A percentile compares a stretch with the other conserved stretches of the same genome.
Evolutionary conservation across 2,113 vertebrate species (phyloP).

Genomic region (Anas platyrhynchos): DNA sequence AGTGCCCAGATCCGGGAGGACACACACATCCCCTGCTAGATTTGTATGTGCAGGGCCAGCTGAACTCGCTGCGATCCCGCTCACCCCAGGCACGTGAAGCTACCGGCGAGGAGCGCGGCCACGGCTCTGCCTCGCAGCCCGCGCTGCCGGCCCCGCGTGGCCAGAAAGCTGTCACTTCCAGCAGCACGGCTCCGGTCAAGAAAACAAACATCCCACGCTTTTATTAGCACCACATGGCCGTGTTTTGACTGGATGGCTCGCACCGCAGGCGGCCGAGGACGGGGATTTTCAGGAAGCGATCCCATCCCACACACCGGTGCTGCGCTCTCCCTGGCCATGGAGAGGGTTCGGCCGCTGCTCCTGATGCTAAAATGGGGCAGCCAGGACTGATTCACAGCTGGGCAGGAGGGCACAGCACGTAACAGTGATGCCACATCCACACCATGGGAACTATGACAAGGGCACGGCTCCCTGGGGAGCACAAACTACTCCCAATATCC

Average conservation of each 20-base stretch:
- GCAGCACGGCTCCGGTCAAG: not conserved
- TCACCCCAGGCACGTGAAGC: not conserved
- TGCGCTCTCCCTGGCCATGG: too few species aligned
- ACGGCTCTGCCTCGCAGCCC: not conserved
- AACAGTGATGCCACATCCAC: accelerated
- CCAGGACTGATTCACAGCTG: accelerated
- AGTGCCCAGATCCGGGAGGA: not conserved
- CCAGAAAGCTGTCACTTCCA: slow-evolving; percentile 7
- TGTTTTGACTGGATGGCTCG: not conserved
- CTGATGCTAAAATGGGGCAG: accelerated
- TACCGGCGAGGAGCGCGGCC: not conserved
- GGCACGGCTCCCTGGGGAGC: not conserved
- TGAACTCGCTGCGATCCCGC: not conserved
- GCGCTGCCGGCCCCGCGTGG: not conserved
- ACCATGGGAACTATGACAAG: accelerated
- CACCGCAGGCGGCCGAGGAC: not conserved
- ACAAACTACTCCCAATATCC: not conserved
- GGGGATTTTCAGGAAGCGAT: not conserved
- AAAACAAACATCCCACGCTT: slow-evolving; percentile 30
- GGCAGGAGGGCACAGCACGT: accelerated
- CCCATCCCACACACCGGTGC: too few species aligned
- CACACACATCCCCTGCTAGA: not conserved
- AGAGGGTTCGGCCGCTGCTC: too few species aligned
- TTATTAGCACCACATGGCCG: not conserved
- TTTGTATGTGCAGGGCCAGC: accelerated